phyloP scores from a whole-genome alignment of 2,113 vertebrate genomes.

The Mirza zaza region DNA sequence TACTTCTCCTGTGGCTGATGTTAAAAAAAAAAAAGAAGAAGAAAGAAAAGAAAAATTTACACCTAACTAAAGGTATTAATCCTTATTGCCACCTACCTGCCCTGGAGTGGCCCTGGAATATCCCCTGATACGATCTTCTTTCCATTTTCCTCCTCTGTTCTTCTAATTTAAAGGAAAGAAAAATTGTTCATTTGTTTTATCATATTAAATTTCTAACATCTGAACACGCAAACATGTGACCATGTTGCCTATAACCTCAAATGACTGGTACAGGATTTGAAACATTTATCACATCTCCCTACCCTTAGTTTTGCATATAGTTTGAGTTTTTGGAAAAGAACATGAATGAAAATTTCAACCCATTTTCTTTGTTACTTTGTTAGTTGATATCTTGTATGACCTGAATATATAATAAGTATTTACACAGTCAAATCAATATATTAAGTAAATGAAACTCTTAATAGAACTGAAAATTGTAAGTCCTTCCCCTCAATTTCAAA shows the following conservation, averaged over 20 bases:
- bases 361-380: neutral
- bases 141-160: constrained; percentile 85
- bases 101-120: constrained; percentile 95
- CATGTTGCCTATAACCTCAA: neutral
- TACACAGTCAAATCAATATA: constrained; percentile 49
- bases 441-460: constrained; percentile 47
- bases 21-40: neutral
- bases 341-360: neutral
- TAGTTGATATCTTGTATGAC: neutral
- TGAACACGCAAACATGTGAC: neutral
- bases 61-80: neutral
- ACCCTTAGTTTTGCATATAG: neutral
- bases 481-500: constrained; percentile 19
- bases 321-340: constrained; percentile 21
- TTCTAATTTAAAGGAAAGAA: constrained; percentile 82
- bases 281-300: neutral
- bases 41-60: constrained; percentile 32
- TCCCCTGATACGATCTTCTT: constrained; percentile 86
- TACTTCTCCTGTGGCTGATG: no score
- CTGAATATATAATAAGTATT: constrained; percentile 9
- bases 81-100: constrained; percentile 86
- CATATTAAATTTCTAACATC: constrained; percentile 11
- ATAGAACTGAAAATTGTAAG: neutral
- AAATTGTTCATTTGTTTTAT: constrained; percentile 28
- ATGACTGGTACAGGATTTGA: neutral